Conservation (phyloP, 2,888 invertebrate genomes). For the Drosophila subsilvestris region DNA sequence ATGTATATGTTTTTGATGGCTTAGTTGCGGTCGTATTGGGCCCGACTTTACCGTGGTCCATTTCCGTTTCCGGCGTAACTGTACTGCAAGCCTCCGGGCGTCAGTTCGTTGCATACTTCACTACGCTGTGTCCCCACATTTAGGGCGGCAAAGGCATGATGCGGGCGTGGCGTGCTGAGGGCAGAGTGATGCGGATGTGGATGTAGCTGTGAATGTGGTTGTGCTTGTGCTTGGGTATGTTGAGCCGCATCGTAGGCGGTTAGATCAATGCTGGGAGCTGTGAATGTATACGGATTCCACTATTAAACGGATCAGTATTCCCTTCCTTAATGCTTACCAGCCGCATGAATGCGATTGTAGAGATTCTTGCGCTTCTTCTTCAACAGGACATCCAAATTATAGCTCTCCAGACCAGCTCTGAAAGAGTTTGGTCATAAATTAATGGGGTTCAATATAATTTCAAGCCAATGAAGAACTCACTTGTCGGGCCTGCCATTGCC, state of each 20-base stretch:
- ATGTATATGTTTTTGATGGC: conserved; percentile 26
- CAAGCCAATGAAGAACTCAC: conserved; percentile 58
- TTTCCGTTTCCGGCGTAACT: conserved; percentile 51
- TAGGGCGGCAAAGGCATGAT: conserved; percentile 67
- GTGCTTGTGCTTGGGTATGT: conserved; percentile 38
- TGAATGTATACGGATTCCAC: background rate
- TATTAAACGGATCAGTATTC: background rate
- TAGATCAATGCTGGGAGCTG: conserved; percentile 63
- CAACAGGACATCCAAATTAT: conserved; percentile 81
- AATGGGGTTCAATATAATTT: background rate
- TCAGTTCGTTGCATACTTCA: conserved; percentile 63
- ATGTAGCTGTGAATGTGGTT: background rate
- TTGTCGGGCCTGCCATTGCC: conserved; percentile 82
- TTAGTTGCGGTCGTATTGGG: conserved; percentile 10
- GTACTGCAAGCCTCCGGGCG: conserved; percentile 53
- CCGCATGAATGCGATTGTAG: conserved; percentile 82
- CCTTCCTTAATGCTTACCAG: conserved; percentile 66
- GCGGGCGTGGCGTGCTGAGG: conserved; percentile 54
- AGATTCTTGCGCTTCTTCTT: conserved; percentile 84
- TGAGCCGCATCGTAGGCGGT: conserved; percentile 52
- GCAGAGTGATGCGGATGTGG: conserved; percentile 1
- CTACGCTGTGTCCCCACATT: conserved; percentile 55
- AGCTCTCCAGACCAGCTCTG: conserved; percentile 80
- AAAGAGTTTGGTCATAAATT: conserved; percentile 12
- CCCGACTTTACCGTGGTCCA: conserved; percentile 63